Evolutionary conservation across 1,140 invertebrate species (phyloP).

Genomic region (Harlomillsia oculata): DNA sequence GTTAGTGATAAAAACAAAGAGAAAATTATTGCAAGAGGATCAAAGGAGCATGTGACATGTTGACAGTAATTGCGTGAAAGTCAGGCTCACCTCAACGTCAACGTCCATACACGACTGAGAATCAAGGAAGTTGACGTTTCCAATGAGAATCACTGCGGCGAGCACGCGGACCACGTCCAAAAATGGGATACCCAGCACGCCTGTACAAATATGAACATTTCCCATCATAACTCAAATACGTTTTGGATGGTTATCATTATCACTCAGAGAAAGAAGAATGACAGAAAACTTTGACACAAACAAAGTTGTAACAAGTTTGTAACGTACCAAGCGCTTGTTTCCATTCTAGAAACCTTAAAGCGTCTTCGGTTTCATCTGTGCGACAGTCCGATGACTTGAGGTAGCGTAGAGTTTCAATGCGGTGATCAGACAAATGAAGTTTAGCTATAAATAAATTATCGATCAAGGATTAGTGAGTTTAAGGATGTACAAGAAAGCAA

Average conservation of each 20-base stretch:
- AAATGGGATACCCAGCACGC: slow-evolving; percentile 82
- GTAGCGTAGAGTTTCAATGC: slow-evolving; percentile 66
- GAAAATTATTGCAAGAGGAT: neutral
- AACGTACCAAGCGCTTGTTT: slow-evolving; percentile 74
- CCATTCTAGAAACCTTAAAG: slow-evolving; percentile 70
- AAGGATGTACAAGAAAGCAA: neutral
- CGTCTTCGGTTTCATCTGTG: slow-evolving; percentile 51
- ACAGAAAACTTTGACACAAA: neutral
- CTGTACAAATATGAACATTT: too few relatives aligned
- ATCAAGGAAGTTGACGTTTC: slow-evolving; percentile 83
- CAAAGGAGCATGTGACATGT: neutral
- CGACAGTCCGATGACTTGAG: slow-evolving; percentile 54
- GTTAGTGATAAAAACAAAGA: neutral
- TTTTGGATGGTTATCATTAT: neutral
- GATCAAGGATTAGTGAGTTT: neutral
- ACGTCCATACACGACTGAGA: slow-evolving; percentile 50
- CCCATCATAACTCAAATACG: neutral
- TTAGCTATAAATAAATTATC: slow-evolving; percentile 53
- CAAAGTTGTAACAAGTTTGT: too few relatives aligned
- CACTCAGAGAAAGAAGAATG: neutral
- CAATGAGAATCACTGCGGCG: slow-evolving; percentile 77
- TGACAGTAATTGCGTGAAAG: slow-evolving; percentile 2
- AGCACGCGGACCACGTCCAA: slow-evolving; percentile 83
- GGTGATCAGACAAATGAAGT: slow-evolving; percentile 73
- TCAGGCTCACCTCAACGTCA: slow-evolving; percentile 52